Base-by-base conservation (phyloP, 2,797 vertebrate genomes). In the Xenentodon cancila region DNA sequence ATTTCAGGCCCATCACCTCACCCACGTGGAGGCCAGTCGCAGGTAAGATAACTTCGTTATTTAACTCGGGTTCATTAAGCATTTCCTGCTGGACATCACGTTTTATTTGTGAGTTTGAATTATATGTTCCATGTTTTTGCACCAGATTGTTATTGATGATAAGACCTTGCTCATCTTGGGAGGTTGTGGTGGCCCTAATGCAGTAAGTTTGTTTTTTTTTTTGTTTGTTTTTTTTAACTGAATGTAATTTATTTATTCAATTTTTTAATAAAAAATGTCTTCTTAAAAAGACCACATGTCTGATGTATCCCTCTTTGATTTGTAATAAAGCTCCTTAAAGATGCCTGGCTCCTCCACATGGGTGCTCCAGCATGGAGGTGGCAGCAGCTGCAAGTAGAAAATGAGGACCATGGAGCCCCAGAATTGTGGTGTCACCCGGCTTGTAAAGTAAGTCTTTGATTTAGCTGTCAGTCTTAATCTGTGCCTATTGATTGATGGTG, bases 401-500 rank as follows among this genome's bases (percentile, higher is more conserved):
- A 98, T 0, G 97, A 99, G 73, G 98, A 99, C 58, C 98, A 99
- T 0, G 96, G 96, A 7, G 98, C 98, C 11, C 98, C 98, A 0
- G 98, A 99, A 69, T 89, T 99, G 43, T 99, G 98, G 98, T 99
- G 97, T 74, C 98, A 99, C 71, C 98, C 97, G 0, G 98, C 98
- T 0, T 99, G 98, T 89, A 92, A 94, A 93, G 98, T 99, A 57
- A 71, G 88, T 71, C 20, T 66, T 27, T 22, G 25, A 25, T 34
- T 30, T 16, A 25, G 9, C 58, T 42, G 6, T 54, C 18, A 12
- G 18, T 53, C 42, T 0, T 21, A 13, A 1, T 12, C 19, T 21
- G 5, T 20, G 11, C 1, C 21, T 19, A 20, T 21, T 21, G 19
- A 48, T 20, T 48, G 19, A 3, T 47, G 3, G 7, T 3, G 30